These are phyloP conservation scores for Cynopterus sphinx DNA, from an alignment of 2,797 vertebrate species.

Conservation along the genomic window DNA sequence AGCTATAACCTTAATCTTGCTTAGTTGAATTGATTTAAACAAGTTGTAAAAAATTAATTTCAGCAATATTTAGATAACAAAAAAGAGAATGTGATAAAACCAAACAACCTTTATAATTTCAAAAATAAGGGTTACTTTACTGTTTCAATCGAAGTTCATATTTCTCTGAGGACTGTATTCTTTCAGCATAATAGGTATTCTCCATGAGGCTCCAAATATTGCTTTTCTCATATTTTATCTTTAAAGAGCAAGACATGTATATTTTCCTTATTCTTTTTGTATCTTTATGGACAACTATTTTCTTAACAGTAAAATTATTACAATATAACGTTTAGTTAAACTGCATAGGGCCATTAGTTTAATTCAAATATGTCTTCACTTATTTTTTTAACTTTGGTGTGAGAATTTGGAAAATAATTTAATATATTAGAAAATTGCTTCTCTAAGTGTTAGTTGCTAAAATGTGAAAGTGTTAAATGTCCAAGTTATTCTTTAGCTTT, in stretches of 20 bases:
- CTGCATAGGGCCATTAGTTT: background rate
- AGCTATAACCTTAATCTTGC: constrained; percentile 57
- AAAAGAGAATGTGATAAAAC: constrained; percentile 46
- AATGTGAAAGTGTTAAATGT: constrained; percentile 1
- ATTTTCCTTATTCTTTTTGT: background rate
- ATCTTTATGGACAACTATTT: background rate
- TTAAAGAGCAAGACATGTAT: background rate
- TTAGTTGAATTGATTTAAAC: constrained; percentile 69
- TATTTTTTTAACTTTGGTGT: background rate
- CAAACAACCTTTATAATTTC: constrained; percentile 53
- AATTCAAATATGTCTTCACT: constrained; percentile 34
- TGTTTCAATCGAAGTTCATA: background rate
- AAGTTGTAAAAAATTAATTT: constrained; percentile 69
- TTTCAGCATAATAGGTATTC: background rate
- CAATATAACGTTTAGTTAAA: background rate
- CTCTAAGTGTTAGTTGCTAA: background rate
- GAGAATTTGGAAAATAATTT: constrained; percentile 43
- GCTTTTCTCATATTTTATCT: background rate
- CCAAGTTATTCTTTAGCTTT: background rate
- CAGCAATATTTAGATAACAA: constrained; percentile 55
- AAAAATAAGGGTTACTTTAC: constrained; percentile 47
- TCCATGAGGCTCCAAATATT: background rate
- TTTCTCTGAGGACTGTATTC: constrained; percentile 7
- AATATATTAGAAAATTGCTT: constrained; percentile 7
- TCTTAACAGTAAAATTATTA: constrained; percentile 36